Percentiles rank a stretch among this genome's conserved stretches.
These are phyloP conservation scores for Griposia aprilina DNA, from an alignment of 2,888 invertebrate species.

Conservation along the genomic window DNA sequence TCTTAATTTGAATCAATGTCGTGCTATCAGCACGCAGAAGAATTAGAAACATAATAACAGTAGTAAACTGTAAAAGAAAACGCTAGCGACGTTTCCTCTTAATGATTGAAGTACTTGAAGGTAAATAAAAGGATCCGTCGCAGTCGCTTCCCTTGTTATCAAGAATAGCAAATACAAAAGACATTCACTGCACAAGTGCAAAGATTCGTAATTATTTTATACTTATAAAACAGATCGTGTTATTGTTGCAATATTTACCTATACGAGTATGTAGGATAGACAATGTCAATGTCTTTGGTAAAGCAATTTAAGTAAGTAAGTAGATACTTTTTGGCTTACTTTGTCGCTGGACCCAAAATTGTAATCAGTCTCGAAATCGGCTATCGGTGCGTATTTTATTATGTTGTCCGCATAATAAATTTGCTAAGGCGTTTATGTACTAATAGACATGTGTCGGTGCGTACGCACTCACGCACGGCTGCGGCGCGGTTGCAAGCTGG, in stretches of 20 bases:
- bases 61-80: background rate
- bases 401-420: constrained; percentile 56
- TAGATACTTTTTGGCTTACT: background rate
- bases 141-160: constrained; percentile 1
- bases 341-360: background rate
- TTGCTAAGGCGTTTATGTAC: constrained; percentile 62
- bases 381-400: constrained; percentile 44
- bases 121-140: constrained; percentile 1
- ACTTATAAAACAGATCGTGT: background rate
- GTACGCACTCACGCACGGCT: constrained; percentile 70
- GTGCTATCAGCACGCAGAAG: background rate
- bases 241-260: background rate
- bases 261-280: no score
- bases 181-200: constrained; percentile 1
- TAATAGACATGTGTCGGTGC: constrained; percentile 65
- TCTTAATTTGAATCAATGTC: background rate
- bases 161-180: constrained; percentile 1
- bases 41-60: background rate
- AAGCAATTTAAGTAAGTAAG: background rate
- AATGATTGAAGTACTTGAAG: constrained; percentile 3
- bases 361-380: constrained; percentile 7
- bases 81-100: background rate
- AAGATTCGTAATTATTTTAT: background rate
- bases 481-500: constrained; percentile 63
- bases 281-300: constrained; percentile 3